phyloP scores from a whole-genome alignment of 2,888 invertebrate genomes.

The Brachypalpus laphriformis region DNA sequence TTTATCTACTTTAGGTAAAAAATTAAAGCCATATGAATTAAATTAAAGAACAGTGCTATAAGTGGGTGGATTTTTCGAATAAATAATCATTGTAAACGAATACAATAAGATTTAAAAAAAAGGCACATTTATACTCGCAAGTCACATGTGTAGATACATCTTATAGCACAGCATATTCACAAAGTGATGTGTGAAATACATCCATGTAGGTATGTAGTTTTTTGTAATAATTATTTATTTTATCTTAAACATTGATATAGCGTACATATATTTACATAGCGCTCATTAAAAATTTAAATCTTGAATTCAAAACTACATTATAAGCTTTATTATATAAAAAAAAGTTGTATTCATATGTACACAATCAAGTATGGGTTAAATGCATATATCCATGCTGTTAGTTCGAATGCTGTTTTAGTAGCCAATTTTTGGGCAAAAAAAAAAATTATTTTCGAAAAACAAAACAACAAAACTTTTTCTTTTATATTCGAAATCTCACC shows the following conservation, averaged over 20 bases:
- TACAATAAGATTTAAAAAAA: too few species aligned
- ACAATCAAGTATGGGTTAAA: slow-evolving; percentile 54
- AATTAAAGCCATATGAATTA: neutral
- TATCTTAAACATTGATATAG: slow-evolving; percentile 27
- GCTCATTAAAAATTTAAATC: slow-evolving; percentile 8
- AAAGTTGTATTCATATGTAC: slow-evolving; percentile 36
- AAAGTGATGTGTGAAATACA: neutral
- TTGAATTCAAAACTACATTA: slow-evolving; percentile 38
- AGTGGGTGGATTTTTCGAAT: neutral
- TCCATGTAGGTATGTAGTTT: neutral
- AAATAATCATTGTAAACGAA: too few species aligned
- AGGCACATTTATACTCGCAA: neutral
- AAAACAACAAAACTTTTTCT: slow-evolving; percentile 50
- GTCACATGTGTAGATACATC: neutral
- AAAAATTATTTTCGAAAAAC: slow-evolving; percentile 9
- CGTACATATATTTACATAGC: slow-evolving; percentile 62
- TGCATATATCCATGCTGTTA: slow-evolving; percentile 66
- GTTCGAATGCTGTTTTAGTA: slow-evolving; percentile 50
- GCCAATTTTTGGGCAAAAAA: slow-evolving; percentile 48
- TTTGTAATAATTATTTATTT: neutral
- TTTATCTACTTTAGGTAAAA: neutral
- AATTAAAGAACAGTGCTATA: neutral
- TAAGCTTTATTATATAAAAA: slow-evolving; percentile 39
- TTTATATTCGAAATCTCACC: slow-evolving; percentile 75
- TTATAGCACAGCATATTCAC: neutral